Conservation (phyloP, 2,888 invertebrate species). For the Mellilla xanthometata region DNA sequence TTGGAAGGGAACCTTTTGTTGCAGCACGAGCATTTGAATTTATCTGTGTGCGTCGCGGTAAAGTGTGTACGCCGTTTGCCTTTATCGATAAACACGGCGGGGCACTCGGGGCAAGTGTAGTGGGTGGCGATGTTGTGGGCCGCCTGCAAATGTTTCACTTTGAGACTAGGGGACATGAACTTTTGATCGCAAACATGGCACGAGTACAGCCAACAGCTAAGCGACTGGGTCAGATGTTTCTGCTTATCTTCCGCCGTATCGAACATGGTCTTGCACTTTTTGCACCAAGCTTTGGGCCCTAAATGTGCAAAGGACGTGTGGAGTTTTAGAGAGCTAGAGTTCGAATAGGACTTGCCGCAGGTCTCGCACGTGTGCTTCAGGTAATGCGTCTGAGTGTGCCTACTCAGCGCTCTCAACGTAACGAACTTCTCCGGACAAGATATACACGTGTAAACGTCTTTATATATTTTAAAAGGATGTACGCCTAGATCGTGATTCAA, state of each 20-base stretch:
- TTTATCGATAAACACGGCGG: slow-evolving; percentile 34
- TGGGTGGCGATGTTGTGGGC: slow-evolving; percentile 34
- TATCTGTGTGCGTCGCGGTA: slow-evolving; percentile 32
- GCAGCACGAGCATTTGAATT: slow-evolving; percentile 25
- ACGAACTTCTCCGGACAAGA: slow-evolving; percentile 24
- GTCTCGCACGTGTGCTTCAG: slow-evolving; percentile 28
- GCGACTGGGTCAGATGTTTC: slow-evolving; percentile 14
- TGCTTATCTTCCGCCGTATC: slow-evolving; percentile 11
- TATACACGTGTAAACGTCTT: slow-evolving; percentile 22
- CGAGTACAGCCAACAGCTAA: slow-evolving; percentile 15
- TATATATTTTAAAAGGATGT: slow-evolving; percentile 28
- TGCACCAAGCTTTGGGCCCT: slow-evolving; percentile 20
- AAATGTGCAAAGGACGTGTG: slow-evolving; percentile 21
- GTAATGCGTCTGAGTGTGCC: slow-evolving; percentile 28
- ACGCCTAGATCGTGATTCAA: slow-evolving; percentile 38
- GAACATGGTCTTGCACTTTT: slow-evolving; percentile 23
- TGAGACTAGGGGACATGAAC: slow-evolving; percentile 15
- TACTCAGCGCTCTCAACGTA: slow-evolving; percentile 24
- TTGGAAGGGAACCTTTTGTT: slow-evolving; percentile 24
- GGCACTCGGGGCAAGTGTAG: slow-evolving; percentile 41
- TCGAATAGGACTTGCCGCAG: slow-evolving; percentile 29
- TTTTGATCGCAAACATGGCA: slow-evolving; percentile 21
- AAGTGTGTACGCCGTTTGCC: slow-evolving; percentile 34
- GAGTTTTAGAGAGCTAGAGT: slow-evolving; percentile 18
- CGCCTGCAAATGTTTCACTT: slow-evolving; percentile 12